These are phyloP conservation scores for Mesembrinibis cayennensis DNA, from an alignment of 2,113 vertebrate species.

Conservation along the genomic window DNA sequence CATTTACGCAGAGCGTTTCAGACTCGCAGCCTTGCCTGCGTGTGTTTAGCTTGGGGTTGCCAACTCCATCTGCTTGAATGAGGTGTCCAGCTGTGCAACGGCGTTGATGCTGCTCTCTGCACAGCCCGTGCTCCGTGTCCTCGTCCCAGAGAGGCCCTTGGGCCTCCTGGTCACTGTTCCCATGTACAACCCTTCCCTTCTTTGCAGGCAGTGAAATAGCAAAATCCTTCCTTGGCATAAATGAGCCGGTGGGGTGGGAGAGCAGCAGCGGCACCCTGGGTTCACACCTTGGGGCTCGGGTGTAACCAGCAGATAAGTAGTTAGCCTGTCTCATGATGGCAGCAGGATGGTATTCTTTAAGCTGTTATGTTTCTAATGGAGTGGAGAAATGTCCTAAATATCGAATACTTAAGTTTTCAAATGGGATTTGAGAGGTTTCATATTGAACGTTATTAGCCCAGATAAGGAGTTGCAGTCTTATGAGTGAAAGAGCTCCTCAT, in stretches of 20 bases:
- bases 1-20: background rate
- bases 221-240: background rate
- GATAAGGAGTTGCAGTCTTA: background rate
- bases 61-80: background rate
- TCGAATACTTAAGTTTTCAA: background rate
- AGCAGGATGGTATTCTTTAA: background rate
- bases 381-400: background rate
- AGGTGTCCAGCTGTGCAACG: background rate
- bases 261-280: background rate
- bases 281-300: background rate
- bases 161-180: background rate
- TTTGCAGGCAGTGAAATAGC: background rate
- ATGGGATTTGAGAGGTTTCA: background rate
- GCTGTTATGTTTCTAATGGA: background rate
- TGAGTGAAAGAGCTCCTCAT: background rate
- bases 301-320: background rate
- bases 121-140: fast-evolving
- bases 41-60: background rate
- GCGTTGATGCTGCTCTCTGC: background rate
- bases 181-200: background rate
- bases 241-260: background rate
- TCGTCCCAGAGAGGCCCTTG: background rate
- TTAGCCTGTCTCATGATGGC: background rate
- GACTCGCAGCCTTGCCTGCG: background rate
- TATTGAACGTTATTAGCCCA: background rate